Base-by-base conservation (phyloP, 2,113 vertebrate species). In the Lontra canadensis region DNA sequence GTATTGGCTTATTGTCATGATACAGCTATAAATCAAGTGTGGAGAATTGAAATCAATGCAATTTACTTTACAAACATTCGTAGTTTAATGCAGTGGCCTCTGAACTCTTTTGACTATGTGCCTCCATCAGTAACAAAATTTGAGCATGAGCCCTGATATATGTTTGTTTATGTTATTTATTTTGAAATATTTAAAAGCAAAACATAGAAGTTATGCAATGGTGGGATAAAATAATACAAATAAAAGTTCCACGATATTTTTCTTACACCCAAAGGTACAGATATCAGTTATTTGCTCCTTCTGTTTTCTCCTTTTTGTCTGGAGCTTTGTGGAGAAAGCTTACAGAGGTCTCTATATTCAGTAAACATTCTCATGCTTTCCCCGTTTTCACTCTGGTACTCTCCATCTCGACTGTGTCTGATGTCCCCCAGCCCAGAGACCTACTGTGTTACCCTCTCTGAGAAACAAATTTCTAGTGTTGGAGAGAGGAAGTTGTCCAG, bases 51-150 rank as follows among this genome's bases (percentile, higher is more conserved):
- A 88, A 84, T 86, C 20, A 49, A 36, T 73, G 42, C 13, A 89
- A 49, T 63, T 91, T 61, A 42, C 34, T 85, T 81, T 65, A 97
- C 36, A 85, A 87, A 97, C 93, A 95, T 84, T 87, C 17, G 78
- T 80, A 71, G 15, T 73, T 96, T 23, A 82, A 69, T 36, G 42
- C 44, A 88, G 21, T 84, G 71, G 39, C 61, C 13, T 90, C 47
- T 31, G 83, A 92, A 55, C 0, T 57, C 86, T 94, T n/a, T 94
- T 20, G 49, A 65, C 63, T 17, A 31, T 55, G 34, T 79, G 85
- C 44, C 15, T 89, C 36, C 85, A 14, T 81, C 17, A 52, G 26
- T 80, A 67, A 95, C 3, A 80, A 82, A 57, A 71, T 34, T 73
- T 93, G 52, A 95, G 21, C 20, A 86, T 49, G 47, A 67, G 36